Evolutionary conservation across 2,113 vertebrate species (phyloP), one percentile per base, ranked within the genome.

Genomic region (Pelecanoides urinatrix): DNA sequence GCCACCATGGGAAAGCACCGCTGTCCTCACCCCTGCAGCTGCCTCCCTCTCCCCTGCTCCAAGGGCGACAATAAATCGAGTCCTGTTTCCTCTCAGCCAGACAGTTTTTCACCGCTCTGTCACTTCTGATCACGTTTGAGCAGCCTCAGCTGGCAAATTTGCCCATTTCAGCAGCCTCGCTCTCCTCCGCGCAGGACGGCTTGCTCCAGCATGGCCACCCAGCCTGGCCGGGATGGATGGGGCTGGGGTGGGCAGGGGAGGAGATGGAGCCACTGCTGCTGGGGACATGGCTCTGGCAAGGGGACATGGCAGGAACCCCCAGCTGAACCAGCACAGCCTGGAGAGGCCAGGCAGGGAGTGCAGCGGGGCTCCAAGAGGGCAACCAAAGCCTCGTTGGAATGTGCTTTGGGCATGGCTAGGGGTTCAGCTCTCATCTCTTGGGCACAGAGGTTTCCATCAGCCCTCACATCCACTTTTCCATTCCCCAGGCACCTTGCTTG

Each of bases 101-200:
- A 86, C 76, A 73, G 81, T 94, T 96, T 90, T 88, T 94, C 94
- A 96, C 86, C 7, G 47, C 71, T 93, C 95, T 96, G 95, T 97
- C 96, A 89, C 93, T 94, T 96, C 90, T 44, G 76, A 96, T 96
- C 89, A 91, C 7, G 44, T 78, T 75, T 4, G 52, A 97, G 91
- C 56, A 94, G 91, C 70, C 92, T 92, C 93, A 88, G 79, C 88
- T 89, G 90, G 93, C 77, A 56, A 80, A 95, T 78, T 16, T 63
- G 71, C 71, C 95, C 82, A 30, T 87, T 97, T 70, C 67, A 63
- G 91, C 87, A 93, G 89, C 78, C 76, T 68, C 0, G 0, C n/a
- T 79, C 76, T 73, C 45, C 76, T 88, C 78, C 1, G 6, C 6
- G 3, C 62, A 96, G 92, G 78, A 67, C 55, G 81, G 26, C 49